Base-by-base conservation (phyloP, 2,113 vertebrate species). In the Poeciliopsis turrubarensis region DNA sequence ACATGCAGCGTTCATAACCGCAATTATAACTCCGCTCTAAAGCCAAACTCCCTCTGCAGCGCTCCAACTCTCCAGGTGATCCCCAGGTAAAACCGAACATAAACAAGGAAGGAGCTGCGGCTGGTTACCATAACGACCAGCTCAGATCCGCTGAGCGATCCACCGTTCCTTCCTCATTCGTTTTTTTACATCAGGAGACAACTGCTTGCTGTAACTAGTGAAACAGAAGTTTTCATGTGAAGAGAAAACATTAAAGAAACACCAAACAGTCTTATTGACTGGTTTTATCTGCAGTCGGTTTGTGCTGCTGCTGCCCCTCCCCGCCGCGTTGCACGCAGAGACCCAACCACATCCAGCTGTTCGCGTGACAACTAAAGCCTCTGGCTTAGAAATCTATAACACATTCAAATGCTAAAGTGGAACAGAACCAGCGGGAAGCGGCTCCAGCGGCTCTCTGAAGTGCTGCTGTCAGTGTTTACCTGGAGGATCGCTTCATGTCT, bases 401-500 rank as follows among this genome's bases (percentile, higher is more conserved):
- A 39, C 57, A 44, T 47, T 73, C 13, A 37, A 72, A 73, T 5
- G 37, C 74, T 30, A 26, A 70, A 4, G 47, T 68, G 73, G 12
- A 67, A 31, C 60, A 62, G 22, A 1, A 62, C 15, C 1, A 0
- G 62, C n/a, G 47, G 5, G 65, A 29, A 12, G 0, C 0, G 0
- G n/a, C n/a, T n/a, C 6, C 22, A 3, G 44, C 15, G 14, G 44
- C 5, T 47, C 39, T 15, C 44, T 19, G 44, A 47, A 3, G 51
- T 10, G 5, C 17, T 3, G 17, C 25, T 57, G 8, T n/a, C 1
- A 3, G 9, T 0, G 3, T n/a, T 94, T 95, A 95, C 94, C 94
- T 94, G 81, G 77, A 26, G 0, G 94, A 92, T 78, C 32, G 93
- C 89, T 94, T 94, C 94, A 95, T 95, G 85, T 74, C 71, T 86